Conservation (phyloP, 2,888 invertebrate genomes). For the Cloeon dipterum region DNA sequence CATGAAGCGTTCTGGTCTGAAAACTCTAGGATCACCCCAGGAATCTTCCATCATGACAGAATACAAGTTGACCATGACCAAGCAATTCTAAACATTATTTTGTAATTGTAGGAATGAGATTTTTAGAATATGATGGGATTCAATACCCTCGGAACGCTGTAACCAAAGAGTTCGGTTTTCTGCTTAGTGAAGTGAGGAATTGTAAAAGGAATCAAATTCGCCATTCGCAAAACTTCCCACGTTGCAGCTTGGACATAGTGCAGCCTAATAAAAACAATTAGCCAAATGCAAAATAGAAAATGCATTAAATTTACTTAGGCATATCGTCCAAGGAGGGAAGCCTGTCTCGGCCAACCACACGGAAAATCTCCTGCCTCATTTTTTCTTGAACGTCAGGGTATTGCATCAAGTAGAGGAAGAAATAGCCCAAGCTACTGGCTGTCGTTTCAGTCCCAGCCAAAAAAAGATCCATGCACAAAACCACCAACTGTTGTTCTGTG, state of each 20-base stretch:
- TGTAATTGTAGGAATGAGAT: too few species aligned
- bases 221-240: not conserved
- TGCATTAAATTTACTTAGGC: too few species aligned
- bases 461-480: slow-evolving; percentile 1
- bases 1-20: not conserved
- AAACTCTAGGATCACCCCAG: not conserved
- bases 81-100: too few species aligned
- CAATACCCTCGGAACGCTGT: not conserved
- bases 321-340: too few species aligned
- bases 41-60: not conserved
- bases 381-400: not conserved
- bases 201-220: not conserved
- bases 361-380: not conserved
- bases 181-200: not conserved
- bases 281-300: too few species aligned
- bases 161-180: not conserved
- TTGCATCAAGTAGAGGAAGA: not conserved
- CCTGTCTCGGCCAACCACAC: not conserved
- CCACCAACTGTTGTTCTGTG: not conserved
- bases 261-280: not conserved
- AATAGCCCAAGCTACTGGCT: not conserved
- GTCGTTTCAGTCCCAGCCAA: not conserved
- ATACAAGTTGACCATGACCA: not conserved
- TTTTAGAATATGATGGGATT: too few species aligned
- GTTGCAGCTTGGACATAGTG: not conserved